Base-by-base conservation (phyloP, 2,797 vertebrate genomes). In the Perodicticus potto region DNA sequence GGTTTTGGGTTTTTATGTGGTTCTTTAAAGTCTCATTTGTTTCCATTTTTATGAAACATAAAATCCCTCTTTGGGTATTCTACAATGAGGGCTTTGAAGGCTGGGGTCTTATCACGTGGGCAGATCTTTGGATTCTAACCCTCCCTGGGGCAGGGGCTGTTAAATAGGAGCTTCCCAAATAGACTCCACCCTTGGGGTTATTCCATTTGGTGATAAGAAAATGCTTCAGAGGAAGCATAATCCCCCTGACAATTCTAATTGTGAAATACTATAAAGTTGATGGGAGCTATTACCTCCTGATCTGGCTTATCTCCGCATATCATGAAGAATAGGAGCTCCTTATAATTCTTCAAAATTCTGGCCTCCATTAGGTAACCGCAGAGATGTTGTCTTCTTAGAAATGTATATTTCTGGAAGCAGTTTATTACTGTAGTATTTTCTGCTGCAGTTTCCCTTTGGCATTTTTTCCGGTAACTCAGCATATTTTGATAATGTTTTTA, bases 301-400 rank as follows among this genome's bases (percentile, higher is more conserved):
- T 29, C 25, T 49, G 43, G 23, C 55, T 80, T 89, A 67, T 84
- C 27, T 57, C 57, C 77, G 7, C 57, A 7, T 34, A 1, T 17
- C 37, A 1, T 17, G 59, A 65, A 73, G 22, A 90, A 1, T 10
- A 92, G 76, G 45, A 80, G 17, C 0, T 20, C 32, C 1, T 78
- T 90, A 80, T 73, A 91, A n/a, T 90, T 96, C 76, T 32, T 73
- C 94, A 88, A 91, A 96, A 43, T 89, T 85, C 70, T 91, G 37
- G 72, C 37, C 1, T 86, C 65, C n/a, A 0, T 45, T 5, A 2
- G 70, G 49, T 32, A 76, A 13, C 27, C 85, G 5, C 59, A 96
- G 45, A 91, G 45, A 37, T 43, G 3, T 85, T 69, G 17, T 86
- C 16, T 67, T 95, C 27, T 85, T 89, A 59, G 70, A 78, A 95